Evolutionary conservation across 2,113 vertebrate genomes (phyloP), one percentile per base, ranked within the genome.

Genomic region (Sinocyclocheilus maitianheensis): DNA sequence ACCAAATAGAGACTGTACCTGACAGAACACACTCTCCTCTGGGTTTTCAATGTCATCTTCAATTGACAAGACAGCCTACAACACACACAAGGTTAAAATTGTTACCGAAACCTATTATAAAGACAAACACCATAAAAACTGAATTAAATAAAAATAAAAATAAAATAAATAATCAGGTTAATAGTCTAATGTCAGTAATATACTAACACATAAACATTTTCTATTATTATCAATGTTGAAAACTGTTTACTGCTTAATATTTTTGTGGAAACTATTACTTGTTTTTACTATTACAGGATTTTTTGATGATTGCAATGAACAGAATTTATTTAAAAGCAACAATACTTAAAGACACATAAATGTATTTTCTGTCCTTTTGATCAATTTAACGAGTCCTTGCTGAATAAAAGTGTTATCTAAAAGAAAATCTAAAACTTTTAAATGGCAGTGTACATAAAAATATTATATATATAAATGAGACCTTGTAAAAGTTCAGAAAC

Each of bases 1-100:
- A 34, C 98, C 98, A 87, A 99, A 99, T 83, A 99, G 94, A 88
- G 97, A 99, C 75, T 99, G 98, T 0, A 99, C 98, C 93, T 99
- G 97, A 91, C 98, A 99, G 92, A 99, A 99, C 24, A 99, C 98
- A 7, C 96, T 99, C 86, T 99, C 98, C 40, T 99, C 98, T 51
- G 98, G 97, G 92, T 98, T 99, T 91, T 99, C 98, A 0, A 96
- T 96, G 88, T 99, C 97, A 80, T 99, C 98, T 90, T 99, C 98
- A 53, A 99, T 97, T 8, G 97, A 98, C 84, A 99, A 96, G 79
- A 99, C 94, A 11, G 97, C 96, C 98, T 98, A 48, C 12, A 86
- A 90, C 46, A 83, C 84, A 90, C 0, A 87, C 34, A 51, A 40
- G 8, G 34, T 43, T 72, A n/a, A 43, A 43, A 72, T 43, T 43